phyloP scores from a whole-genome alignment of 2,888 invertebrate species.

The Trachelus iudaicus region DNA sequence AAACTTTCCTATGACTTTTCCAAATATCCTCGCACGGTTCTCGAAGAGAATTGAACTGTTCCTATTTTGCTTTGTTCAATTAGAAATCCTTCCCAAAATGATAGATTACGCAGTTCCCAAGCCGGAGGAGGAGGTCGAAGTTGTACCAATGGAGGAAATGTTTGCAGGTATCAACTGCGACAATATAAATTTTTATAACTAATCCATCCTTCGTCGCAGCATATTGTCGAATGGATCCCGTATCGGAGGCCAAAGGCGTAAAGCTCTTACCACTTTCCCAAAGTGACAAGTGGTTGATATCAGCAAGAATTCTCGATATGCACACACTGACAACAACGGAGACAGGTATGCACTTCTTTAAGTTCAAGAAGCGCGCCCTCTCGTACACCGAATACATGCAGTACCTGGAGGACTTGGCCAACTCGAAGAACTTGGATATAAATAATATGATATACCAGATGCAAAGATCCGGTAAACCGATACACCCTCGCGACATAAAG shows the following conservation, averaged over 20 bases:
- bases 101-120: constrained; percentile 3
- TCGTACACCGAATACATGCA: constrained; percentile 44
- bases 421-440: constrained; percentile 35
- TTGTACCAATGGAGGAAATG: constrained; percentile 41
- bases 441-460: constrained; percentile 43
- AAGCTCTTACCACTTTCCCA: constrained; percentile 48
- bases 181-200: constrained; percentile 10
- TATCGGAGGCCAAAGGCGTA: constrained; percentile 34
- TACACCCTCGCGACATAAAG: constrained; percentile 20
- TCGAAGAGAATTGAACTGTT: neutral
- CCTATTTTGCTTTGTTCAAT: neutral
- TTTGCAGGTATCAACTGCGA: constrained; percentile 36
- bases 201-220: constrained; percentile 27
- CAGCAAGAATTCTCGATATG: constrained; percentile 49
- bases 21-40: neutral
- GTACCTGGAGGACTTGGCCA: constrained; percentile 43
- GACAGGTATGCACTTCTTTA: constrained; percentile 50
- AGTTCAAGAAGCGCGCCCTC: constrained; percentile 53
- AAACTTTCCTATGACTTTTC: neutral
- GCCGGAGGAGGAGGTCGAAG: constrained; percentile 23
- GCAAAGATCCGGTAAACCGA: constrained; percentile 40
- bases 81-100: neutral
- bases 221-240: constrained; percentile 48
- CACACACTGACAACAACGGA: constrained; percentile 47
- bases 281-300: constrained; percentile 47